Conservation (phyloP, 53 echinoderm and acorn worm species). For the Zoroaster sp. region DNA sequence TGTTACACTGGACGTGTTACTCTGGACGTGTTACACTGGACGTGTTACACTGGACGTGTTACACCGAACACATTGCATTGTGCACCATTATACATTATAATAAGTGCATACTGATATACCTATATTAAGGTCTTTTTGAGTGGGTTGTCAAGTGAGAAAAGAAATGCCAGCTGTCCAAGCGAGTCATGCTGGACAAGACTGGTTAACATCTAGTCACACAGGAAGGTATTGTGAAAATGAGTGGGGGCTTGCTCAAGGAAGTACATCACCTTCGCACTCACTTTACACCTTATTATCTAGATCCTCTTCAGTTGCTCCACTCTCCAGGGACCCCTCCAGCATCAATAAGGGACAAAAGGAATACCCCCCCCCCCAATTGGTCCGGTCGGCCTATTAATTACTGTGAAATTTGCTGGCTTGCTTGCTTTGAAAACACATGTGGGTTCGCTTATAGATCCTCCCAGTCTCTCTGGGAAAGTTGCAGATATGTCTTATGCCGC, state of each 20-base stretch:
- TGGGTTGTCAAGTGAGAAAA: too few relatives aligned
- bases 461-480: not conserved
- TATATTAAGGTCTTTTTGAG: too few relatives aligned
- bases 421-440: conserved; percentile 16
- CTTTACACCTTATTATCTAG: conserved; percentile 31
- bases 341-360: not conserved
- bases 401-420: conserved; percentile 11
- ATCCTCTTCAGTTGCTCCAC: not conserved
- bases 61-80: too few relatives aligned
- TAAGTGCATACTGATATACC: too few relatives aligned
- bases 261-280: conserved; percentile 6
- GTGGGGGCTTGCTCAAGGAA: conserved; percentile 16
- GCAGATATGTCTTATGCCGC: not conserved
- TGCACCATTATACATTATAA: too few relatives aligned
- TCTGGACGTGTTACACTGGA: too few relatives aligned
- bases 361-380: not conserved
- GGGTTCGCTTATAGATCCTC: not conserved
- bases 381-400: not conserved
- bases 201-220: conserved; percentile 27
- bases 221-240: conserved; percentile 9
- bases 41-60: too few relatives aligned
- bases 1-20: too few relatives aligned
- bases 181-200: too few relatives aligned
- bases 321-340: not conserved
- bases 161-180: too few relatives aligned